Percentiles rank a stretch among this genome's conserved stretches.
Conservation (phyloP, 2,113 vertebrate genomes). For the Calyptomena viridis region DNA sequence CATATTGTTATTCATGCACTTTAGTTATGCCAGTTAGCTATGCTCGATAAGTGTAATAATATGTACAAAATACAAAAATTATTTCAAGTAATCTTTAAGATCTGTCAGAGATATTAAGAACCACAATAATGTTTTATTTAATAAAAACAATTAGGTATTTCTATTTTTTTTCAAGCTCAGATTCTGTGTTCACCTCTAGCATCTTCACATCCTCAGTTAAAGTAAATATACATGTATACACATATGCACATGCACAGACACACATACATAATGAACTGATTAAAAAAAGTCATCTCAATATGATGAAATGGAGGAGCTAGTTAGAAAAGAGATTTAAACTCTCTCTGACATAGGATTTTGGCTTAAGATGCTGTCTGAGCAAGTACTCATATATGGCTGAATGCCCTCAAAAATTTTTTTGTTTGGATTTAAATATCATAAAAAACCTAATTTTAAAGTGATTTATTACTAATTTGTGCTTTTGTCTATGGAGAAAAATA, state of each 20-base stretch:
- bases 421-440: not conserved
- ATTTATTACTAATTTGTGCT: not conserved
- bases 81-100: conserved; percentile 2
- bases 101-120: not conserved
- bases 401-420: not conserved
- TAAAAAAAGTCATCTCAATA: not conserved
- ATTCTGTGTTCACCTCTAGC: not conserved
- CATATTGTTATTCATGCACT: conserved; percentile 51
- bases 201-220: not conserved
- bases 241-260: no score
- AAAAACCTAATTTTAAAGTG: not conserved
- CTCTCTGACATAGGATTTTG: not conserved
- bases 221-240: not conserved
- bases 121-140: conserved; percentile 3
- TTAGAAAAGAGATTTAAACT: not conserved
- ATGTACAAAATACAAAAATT: conserved; percentile 10
- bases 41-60: conserved; percentile 24
- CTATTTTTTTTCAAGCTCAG: not conserved
- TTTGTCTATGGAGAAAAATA: not conserved
- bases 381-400: not conserved
- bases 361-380: not conserved
- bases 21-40: conserved; percentile 51
- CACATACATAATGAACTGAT: not conserved
- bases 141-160: not conserved
- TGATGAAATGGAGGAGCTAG: not conserved